These are phyloP conservation scores for Caenorhabditis briggsae DNA, from an alignment of 1,140 invertebrate genomes.

Conservation along the genomic window DNA sequence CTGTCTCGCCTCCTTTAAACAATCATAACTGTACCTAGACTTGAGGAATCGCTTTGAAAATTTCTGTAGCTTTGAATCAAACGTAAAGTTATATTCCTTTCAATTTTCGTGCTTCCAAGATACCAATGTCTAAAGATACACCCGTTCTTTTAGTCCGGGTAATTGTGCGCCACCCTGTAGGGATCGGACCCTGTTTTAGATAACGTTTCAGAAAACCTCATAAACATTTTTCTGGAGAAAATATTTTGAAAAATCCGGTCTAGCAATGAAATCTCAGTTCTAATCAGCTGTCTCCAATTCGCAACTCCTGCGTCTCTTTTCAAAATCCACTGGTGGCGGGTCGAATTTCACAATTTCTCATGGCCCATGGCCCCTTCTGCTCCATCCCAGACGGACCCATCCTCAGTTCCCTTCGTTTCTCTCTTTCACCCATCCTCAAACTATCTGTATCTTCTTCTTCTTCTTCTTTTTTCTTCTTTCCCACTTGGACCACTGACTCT, in stretches of 20 bases:
- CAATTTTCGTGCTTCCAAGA: no score
- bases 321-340: slow-evolving; percentile 14
- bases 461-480: no score
- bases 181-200: no score
- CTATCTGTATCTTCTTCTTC: not conserved
- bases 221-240: not conserved
- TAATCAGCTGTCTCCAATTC: slow-evolving; percentile 18
- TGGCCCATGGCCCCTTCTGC: not conserved
- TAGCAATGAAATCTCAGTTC: not conserved
- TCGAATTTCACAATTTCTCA: slow-evolving; percentile 28
- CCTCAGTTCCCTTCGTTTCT: slow-evolving; percentile 9
- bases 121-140: no score
- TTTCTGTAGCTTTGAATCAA: no score
- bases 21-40: no score
- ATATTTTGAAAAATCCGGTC: not conserved
- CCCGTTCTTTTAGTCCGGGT: no score
- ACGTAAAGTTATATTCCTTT: no score
- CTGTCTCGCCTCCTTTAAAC: no score
- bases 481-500: not conserved
- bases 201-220: no score
- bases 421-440: slow-evolving; percentile 16
- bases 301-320: not conserved
- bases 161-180: no score
- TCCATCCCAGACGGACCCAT: slow-evolving; percentile 1
- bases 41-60: no score